Evolutionary conservation across 2,113 vertebrate species (phyloP).

Genomic region (Misgurnus mizolepis): DNA sequence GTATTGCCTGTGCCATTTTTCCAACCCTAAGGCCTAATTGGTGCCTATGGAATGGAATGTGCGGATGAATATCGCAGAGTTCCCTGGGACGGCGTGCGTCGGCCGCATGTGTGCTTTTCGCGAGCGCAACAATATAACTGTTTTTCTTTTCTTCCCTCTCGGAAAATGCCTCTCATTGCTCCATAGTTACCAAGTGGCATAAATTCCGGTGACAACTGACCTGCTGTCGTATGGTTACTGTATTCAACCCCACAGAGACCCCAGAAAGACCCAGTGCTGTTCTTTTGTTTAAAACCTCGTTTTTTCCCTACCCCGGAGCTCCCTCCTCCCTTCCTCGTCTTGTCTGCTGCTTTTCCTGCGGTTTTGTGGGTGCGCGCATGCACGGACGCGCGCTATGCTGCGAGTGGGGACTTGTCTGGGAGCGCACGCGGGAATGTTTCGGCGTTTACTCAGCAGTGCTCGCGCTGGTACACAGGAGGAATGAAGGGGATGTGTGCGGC

Average conservation of each 20-base stretch:
- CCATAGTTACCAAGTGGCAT: slow-evolving; percentile 61
- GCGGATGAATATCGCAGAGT: slow-evolving; percentile 68
- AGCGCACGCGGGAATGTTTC: slow-evolving; percentile 73
- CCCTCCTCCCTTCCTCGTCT: slow-evolving; percentile 43
- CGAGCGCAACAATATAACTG: slow-evolving; percentile 75
- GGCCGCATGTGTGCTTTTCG: slow-evolving; percentile 72
- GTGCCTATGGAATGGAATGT: slow-evolving; percentile 77
- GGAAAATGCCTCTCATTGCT: slow-evolving; percentile 53
- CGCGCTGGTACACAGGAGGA: slow-evolving; percentile 42
- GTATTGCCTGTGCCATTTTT: slow-evolving; percentile 27
- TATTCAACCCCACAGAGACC: slow-evolving; percentile 46
- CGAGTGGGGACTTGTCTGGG: slow-evolving; percentile 77
- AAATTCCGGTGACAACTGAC: slow-evolving; percentile 55
- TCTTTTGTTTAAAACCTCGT: slow-evolving; percentile 47
- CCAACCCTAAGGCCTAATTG: slow-evolving; percentile 66
- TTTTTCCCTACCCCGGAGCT: slow-evolving; percentile 59
- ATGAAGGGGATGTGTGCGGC: slow-evolving; percentile 35
- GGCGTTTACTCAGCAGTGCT: slow-evolving; percentile 66
- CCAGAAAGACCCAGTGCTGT: slow-evolving; percentile 39
- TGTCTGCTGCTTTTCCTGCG: slow-evolving; percentile 60
- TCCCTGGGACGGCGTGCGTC: slow-evolving; percentile 60
- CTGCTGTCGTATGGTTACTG: slow-evolving; percentile 31
- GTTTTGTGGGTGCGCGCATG: slow-evolving; percentile 57
- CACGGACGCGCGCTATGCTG: slow-evolving; percentile 29
- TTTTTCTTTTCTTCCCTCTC: slow-evolving; percentile 50